phyloP scores from a whole-genome alignment of 1,140 invertebrate species.

The Papilio aristodemus region DNA sequence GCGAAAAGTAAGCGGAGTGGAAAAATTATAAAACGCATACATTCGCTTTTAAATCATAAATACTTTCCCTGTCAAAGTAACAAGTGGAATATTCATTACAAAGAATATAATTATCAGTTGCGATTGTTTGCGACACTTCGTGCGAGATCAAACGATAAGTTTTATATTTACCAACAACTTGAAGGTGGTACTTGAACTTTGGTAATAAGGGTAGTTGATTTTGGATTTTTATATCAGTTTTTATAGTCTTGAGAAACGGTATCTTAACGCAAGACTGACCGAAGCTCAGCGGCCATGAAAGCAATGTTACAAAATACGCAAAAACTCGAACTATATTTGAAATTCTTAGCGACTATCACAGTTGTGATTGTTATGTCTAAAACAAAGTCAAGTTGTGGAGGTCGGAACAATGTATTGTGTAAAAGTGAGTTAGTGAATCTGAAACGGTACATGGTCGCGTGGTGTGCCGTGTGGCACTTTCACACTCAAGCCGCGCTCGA shows the following conservation, averaged over 20 bases:
- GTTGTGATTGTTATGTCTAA: conserved; percentile 9
- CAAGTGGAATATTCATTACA: conserved; percentile 55
- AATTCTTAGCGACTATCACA: not conserved
- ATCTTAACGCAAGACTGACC: not conserved
- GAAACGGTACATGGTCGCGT: conserved; percentile 54
- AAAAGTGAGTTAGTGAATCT: conserved; percentile 61
- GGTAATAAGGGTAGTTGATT: not conserved
- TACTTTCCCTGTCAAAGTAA: conserved; percentile 55
- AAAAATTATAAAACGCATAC: conserved; percentile 60
- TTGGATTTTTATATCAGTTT: not conserved
- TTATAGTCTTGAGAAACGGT: not conserved
- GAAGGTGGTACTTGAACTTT: not conserved
- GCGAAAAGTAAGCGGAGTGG: conserved; percentile 44
- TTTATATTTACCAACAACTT: not conserved
- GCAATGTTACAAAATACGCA: not conserved
- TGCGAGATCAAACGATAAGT: not conserved
- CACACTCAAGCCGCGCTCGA: conserved; percentile 52
- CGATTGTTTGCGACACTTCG: not conserved
- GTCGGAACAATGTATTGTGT: conserved; percentile 48
- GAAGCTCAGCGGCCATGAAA: not conserved
- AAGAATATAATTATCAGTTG: conserved; percentile 3
- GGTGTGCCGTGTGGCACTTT: conserved; percentile 62
- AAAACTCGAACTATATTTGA: not conserved
- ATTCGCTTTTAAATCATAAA: conserved; percentile 56
- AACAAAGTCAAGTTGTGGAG: conserved; percentile 29